Base-by-base conservation (phyloP, 1,140 invertebrate genomes). In the Hyphantria cunea region DNA sequence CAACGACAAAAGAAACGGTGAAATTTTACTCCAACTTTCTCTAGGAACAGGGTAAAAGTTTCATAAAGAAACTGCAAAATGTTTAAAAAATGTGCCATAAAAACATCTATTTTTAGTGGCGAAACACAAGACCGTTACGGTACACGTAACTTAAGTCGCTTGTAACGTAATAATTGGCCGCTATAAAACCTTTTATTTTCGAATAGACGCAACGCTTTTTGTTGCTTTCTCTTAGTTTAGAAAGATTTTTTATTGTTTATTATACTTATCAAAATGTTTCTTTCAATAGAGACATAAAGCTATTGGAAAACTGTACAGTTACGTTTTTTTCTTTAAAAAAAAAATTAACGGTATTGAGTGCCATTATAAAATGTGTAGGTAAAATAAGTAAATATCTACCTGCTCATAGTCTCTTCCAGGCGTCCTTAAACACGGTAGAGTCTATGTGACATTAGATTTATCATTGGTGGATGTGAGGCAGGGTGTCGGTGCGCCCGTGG, bases 231-330 rank as follows among this genome's bases (percentile, higher is more conserved):
- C n/a, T n/a, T 9, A 12, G 6, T 47, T 44, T 15, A 13, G 5
- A 33, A 33, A 44, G 25, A 3, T 11, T 33, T 45, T 44, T 55
- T 33, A 45, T 44, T 14, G 41, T 55, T 55, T 55, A 44, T 55
- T 13, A 25, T 55, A 45, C 25, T 32, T 55, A 55, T 55, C 41
- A 12, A 45, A 44, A 45, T 55, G 41, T 55, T 33, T 33, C 11
- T 17, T 55, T 4, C 25, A 12, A 13, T 44, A 13, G 6, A 6
- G 8, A 39, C 13, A 31, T 3, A 54, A n/a, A n/a, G 41, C 25
- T 32, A 25, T 41, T 41, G 9, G 5, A 11, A 17, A 34, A 37
- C 31, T 51, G 13, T 51, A 10, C 49, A 13, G 9, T 11, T 37
- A 10, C 12, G 32, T 39, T 34, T 51, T 51, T 32, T 37, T 7